Evolutionary conservation across 2,888 invertebrate genomes (phyloP), one percentile per base, ranked within the genome.

Genomic region (Monochamus alternatus): DNA sequence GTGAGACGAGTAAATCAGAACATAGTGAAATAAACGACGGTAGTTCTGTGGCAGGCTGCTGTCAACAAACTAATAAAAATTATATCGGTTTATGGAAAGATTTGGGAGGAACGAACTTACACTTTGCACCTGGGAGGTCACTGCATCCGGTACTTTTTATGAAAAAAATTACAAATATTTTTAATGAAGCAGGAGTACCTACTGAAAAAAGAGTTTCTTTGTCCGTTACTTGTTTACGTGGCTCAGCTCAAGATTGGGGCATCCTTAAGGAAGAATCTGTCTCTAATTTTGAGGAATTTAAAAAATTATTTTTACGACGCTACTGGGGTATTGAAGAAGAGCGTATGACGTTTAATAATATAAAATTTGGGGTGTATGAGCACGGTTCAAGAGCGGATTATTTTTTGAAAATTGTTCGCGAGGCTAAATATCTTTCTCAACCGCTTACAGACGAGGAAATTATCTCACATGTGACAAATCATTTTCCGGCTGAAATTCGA

Each of bases 171-270:
- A 43, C 38, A 4, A 66, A 31, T 62, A 30, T 74, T n/a, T 38
- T 76, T n/a, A 43, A 65, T 44, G 76, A 76, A 44, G 71, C 76
- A n/a, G 74, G 70, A 4, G 74, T 76, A 4, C 76, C 76, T 5
- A 30, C 44, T 2, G 47, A 70, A 5, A 76, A 71, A 55, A 69
- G 43, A 31, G 14, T 76, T 1, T 66, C n/a, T 55, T 74, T 70
- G 60, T 31, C 74, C 47, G 14, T 55, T 14, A 55, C 58, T 55
- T 74, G 74, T 51, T 62, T 78, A 58, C 30, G 70, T 3, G 75
- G 78, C 32, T 76, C 75, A 5, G 75, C 78, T 5, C 63, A 70
- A 44, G 78, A 75, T 52, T 78, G 75, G 75, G 71, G 43, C 2
- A 59, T 14, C 5, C 32, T 74, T 10, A 78, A 73, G 52, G 62